A percentile compares a stretch with the other conserved stretches of the same genome.
phyloP scores from a whole-genome alignment of 2,113 vertebrate species.

The Peromyscus maniculatus region DNA sequence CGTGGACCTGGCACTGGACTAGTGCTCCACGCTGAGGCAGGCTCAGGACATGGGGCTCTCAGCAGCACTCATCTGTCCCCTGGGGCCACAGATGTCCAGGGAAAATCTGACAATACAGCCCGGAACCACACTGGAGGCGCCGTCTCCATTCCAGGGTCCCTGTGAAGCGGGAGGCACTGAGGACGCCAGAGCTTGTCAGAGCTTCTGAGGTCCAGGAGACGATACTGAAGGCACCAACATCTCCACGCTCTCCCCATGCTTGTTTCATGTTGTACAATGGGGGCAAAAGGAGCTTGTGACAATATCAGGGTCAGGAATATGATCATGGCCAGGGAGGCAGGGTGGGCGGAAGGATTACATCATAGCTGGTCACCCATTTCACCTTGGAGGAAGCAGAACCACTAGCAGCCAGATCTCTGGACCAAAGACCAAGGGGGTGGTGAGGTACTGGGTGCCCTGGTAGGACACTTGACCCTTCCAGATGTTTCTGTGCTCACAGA shows the following conservation, averaged over 20 bases:
- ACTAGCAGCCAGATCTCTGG: rapidly evolving
- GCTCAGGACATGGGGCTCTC: rapidly evolving
- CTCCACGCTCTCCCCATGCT: not conserved
- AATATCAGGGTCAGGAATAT: not conserved
- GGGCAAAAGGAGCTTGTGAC: conserved; percentile 47
- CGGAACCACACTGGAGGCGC: rapidly evolving
- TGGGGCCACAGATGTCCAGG: not conserved
- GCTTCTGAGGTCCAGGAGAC: not conserved
- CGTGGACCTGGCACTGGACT: not conserved
- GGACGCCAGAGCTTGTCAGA: not conserved
- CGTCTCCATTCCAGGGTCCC: not conserved
- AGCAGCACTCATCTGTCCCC: not conserved
- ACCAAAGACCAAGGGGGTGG: rapidly evolving
- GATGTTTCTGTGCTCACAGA: not conserved
- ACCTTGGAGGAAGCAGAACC: not conserved
- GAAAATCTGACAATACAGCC: not conserved
- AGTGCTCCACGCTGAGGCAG: not conserved
- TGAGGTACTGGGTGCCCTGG: not conserved
- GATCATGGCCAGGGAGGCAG: not conserved
- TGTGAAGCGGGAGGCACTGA: not conserved
- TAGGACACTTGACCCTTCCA: not conserved
- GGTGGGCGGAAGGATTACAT: not conserved
- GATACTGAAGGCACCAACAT: not conserved
- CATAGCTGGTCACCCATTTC: not conserved
- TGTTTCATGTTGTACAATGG: conserved; percentile 21